Base-by-base conservation (phyloP, 2,888 invertebrate species). In the Allolobophora icterica region DNA sequence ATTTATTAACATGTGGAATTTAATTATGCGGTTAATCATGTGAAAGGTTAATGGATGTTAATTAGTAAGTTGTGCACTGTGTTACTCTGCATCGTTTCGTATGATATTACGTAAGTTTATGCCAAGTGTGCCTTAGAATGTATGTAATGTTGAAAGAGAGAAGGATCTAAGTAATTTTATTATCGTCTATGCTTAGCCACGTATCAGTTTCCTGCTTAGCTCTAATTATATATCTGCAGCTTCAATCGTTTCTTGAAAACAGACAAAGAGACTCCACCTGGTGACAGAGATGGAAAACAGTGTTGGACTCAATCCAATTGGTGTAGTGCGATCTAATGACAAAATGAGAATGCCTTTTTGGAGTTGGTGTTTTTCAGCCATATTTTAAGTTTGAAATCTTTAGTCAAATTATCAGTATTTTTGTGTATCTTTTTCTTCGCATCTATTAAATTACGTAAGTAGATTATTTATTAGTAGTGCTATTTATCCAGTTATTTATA, bases 331-430 rank as follows among this genome's bases (percentile, higher is more conserved):
- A 52, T 52, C 52, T 52, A 52, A 2, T 52, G 52, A 52, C 19
- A 8, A 71, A 71, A 71, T 71, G 71, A 71, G n/a, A 71, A 71
- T n/a, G 1, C 24, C 8, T 24, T 52, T 24, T 52, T 8, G 1
- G n/a, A 0, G 30, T 21, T 24, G 4, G 5, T 24, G 24, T 24
- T 52, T 71, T 71, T 71, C 71, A 71, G 71, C n/a, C n/a, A 71
- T 71, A n/a, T 71, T 52, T 71, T 71, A 71, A 71, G 11, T 71
- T 71, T 71, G 8, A 71, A n/a, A 71, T 71, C 71, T 71, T 87
- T 87, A 87, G 87, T 87, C 87, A 87, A 35, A 35, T 87, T 87
- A 87, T 87, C 87, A 87, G 87, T 87, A 87, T 87, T 87, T 84
- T 87, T 87, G 38, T 35, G 13, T 5, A 87, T 87, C 87, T 35